Evolutionary conservation across 2,888 invertebrate species (phyloP), one percentile per base, ranked within the genome.

Genomic region (Nomada lathburiana): DNA sequence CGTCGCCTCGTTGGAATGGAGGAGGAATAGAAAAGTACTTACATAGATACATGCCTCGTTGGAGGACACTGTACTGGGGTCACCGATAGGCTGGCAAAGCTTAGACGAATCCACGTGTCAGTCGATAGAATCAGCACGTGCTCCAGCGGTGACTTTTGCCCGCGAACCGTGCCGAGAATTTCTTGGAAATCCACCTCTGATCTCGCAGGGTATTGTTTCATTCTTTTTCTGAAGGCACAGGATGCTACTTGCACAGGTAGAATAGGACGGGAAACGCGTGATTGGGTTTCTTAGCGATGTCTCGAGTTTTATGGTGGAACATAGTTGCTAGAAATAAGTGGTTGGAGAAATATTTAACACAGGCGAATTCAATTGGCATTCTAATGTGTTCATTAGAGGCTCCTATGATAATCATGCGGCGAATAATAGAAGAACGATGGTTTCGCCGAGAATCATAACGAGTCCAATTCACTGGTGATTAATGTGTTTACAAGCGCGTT

Each of bases 211-310:
- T 52, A 64, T 23, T 57, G 13, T 44, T 53, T 59, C 60, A 65
- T 64, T 71, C 44, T 47, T 50, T 79, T 63, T 79, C 63, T 26
- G 29, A 36, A 29, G 71, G 60, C 57, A 16, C 47, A 79, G 79
- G 79, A 78, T 72, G 80, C 80, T 36, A 78, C 78, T 78, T 55
- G 71, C 78, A 63, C 73, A 47, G 65, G 50, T 59, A 42, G 80
- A 80, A 80, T 80, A 79, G 80, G 63, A 79, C 80, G 79, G 80
- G 80, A 80, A 80, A 80, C 68, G 20, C 79, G 80, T 80, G 80
- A 79, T 80, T 63, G 63, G 79, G 57, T 72, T 80, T 79, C 72
- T 79, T 78, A 80, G 79, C 68, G 29, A 68, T 29, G 68, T 62
- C 29, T 62, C 53, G 71, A 50, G 50, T 80, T 78, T 36, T 63